Conservation (phyloP, 2,797 vertebrate species). For the Paedocypris micromegethes region DNA sequence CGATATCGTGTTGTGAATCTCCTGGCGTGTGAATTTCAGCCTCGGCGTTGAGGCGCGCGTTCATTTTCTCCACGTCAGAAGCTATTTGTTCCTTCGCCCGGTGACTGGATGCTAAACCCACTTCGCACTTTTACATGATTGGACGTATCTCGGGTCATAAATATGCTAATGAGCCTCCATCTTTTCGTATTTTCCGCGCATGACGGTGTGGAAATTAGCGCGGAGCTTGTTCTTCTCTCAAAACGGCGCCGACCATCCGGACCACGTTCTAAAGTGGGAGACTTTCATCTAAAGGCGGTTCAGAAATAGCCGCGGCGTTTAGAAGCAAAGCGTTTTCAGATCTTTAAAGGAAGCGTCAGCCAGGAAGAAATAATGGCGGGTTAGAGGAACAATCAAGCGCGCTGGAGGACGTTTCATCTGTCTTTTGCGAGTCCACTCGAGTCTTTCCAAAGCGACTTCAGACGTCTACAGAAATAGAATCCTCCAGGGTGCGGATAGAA, state of each 20-base stretch:
- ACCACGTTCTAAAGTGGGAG: constrained; percentile 9
- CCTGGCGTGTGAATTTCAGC: constrained; percentile 13
- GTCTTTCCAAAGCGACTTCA: constrained; percentile 8
- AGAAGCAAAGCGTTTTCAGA: constrained; percentile 14
- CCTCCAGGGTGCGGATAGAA: constrained; percentile 40
- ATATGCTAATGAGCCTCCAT: constrained; percentile 53
- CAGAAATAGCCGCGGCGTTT: constrained; percentile 20
- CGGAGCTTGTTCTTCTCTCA: constrained; percentile 29
- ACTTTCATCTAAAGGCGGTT: constrained; percentile 34
- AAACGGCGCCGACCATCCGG: background rate
- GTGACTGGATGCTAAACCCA: constrained; percentile 45
- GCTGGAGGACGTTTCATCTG: constrained; percentile 14
- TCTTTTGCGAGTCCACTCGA: background rate
- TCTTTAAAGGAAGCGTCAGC: constrained; percentile 7
- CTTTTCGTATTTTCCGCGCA: too few species aligned
- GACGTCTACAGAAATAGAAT: constrained; percentile 57
- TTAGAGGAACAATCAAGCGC: constrained; percentile 6
- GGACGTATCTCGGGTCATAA: constrained; percentile 47
- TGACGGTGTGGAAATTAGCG: too few species aligned
- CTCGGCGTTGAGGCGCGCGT: constrained; percentile 27
- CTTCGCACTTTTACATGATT: constrained; percentile 52
- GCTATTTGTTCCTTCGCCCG: constrained; percentile 46
- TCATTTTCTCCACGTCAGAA: constrained; percentile 48
- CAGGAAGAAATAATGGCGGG: too few species aligned
- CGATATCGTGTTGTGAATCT: constrained; percentile 1